Conservation (phyloP, 1,140 invertebrate genomes). For the Hesperophylax magnus region DNA sequence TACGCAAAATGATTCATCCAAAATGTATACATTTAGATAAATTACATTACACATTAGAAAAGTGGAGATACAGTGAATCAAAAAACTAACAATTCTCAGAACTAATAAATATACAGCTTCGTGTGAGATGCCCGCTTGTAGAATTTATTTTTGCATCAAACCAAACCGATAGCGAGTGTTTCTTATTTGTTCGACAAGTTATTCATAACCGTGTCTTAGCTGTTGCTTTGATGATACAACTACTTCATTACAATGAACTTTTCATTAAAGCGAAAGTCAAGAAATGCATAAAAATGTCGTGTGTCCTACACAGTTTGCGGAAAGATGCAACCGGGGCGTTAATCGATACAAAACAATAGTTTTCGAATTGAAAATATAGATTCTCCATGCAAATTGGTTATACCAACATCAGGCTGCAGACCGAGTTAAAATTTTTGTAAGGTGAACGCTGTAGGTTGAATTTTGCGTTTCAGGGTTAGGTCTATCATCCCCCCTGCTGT, state of each 20-base stretch:
- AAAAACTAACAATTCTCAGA: not conserved
- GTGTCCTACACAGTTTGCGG: constrained; percentile 1
- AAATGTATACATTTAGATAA: constrained; percentile 24
- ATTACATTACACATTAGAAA: constrained; percentile 23
- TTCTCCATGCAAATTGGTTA: not conserved
- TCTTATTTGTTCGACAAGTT: constrained; percentile 23
- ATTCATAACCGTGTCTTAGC: not conserved
- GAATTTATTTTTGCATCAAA: not conserved
- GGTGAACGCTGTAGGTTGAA: not conserved
- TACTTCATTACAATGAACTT: not conserved
- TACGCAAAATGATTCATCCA: constrained; percentile 41
- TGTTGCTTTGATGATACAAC: not conserved
- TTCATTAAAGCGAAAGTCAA: not conserved
- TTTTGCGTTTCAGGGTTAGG: constrained; percentile 28
- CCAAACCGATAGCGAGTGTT: constrained; percentile 10
- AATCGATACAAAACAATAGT: constrained; percentile 16
- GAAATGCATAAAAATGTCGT: constrained; percentile 1
- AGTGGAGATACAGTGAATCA: constrained; percentile 29
- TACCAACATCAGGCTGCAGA: not conserved
- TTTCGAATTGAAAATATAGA: not conserved
- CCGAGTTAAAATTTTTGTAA: not conserved
- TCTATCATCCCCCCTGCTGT: constrained; percentile 25
- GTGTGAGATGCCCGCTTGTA: not conserved
- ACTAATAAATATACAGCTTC: constrained; percentile 9
- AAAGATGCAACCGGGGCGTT: constrained; percentile 19